phyloP scores from a whole-genome alignment of 2,888 invertebrate species.

The Dicyrtomina minuta region DNA sequence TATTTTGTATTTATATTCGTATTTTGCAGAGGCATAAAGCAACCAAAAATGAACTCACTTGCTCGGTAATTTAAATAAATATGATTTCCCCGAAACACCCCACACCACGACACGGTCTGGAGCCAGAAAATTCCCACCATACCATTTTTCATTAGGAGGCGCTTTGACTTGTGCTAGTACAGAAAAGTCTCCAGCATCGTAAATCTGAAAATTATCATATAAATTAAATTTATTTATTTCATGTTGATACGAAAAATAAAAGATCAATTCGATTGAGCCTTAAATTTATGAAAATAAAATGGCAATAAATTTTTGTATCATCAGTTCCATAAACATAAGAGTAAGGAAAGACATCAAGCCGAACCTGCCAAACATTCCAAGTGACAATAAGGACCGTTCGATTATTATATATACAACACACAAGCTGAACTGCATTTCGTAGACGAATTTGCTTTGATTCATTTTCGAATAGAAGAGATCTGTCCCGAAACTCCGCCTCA shows the following conservation, averaged over 20 bases:
- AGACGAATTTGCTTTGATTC: slow-evolving; percentile 97
- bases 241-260: too few relatives aligned
- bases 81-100: slow-evolving; percentile 95
- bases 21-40: too few relatives aligned
- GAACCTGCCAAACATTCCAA: slow-evolving; percentile 95
- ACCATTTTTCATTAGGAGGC: slow-evolving; percentile 88
- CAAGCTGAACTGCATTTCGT: slow-evolving; percentile 86
- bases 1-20: neutral
- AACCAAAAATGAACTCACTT: slow-evolving; percentile 84
- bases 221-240: too few relatives aligned
- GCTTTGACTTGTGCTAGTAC: slow-evolving; percentile 88
- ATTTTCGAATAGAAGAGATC: slow-evolving; percentile 85
- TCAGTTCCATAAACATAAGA: too few relatives aligned
- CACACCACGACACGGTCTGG: slow-evolving; percentile 90
- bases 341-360: too few relatives aligned
- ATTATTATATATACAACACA: slow-evolving; percentile 93
- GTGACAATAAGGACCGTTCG: slow-evolving; percentile 95
- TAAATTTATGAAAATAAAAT: too few relatives aligned
- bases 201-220: slow-evolving; percentile 62
- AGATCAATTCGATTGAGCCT: too few relatives aligned
- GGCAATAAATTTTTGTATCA: too few relatives aligned
- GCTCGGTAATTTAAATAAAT: slow-evolving; percentile 90
- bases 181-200: slow-evolving; percentile 89
- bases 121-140: slow-evolving; percentile 90
- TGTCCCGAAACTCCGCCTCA: slow-evolving; percentile 82